Percentiles rank a stretch among this genome's conserved stretches.
Conservation (phyloP, 2,113 vertebrate species). For the Notothenia coriiceps region DNA sequence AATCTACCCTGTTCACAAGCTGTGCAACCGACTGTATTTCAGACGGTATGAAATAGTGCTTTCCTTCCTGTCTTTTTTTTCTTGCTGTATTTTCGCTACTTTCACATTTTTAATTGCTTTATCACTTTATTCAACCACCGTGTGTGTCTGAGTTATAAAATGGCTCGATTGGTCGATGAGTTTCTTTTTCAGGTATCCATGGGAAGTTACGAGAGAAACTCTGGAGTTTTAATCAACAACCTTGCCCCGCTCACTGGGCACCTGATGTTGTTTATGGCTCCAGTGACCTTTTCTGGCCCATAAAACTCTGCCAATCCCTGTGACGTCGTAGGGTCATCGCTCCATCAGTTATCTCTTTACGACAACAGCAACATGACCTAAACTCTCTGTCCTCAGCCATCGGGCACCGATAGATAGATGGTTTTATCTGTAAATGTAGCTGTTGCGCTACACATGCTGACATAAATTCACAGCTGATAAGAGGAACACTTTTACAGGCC, state of each 20-base stretch:
- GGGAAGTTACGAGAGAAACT: constrained; percentile 50
- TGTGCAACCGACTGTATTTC: constrained; percentile 27
- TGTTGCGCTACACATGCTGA: constrained; percentile 65
- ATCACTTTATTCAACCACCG: constrained; percentile 47
- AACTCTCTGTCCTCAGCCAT: constrained; percentile 69
- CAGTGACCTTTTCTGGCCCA: constrained; percentile 69
- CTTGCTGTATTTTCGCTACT: constrained; percentile 35
- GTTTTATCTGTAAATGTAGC: constrained; percentile 76
- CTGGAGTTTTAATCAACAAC: constrained; percentile 68
- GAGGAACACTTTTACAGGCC: constrained; percentile 59
- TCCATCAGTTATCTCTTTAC: constrained; percentile 75
- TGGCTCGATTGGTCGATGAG: constrained; percentile 31
- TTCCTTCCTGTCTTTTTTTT: constrained; percentile 24
- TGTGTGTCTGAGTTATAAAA: constrained; percentile 53
- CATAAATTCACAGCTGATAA: constrained; percentile 79
- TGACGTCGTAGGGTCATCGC: constrained; percentile 60
- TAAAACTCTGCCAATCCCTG: constrained; percentile 68
- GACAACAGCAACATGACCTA: constrained; percentile 63
- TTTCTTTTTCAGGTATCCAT: constrained; percentile 40
- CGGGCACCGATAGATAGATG: constrained; percentile 66
- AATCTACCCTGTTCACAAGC: constrained; percentile 42
- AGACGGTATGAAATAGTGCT: constrained; percentile 15
- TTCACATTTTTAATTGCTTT: constrained; percentile 59
- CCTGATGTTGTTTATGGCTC: constrained; percentile 70
- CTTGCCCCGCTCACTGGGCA: constrained; percentile 11